phyloP scores from a whole-genome alignment of 2,113 vertebrate species.

The Halcyon malimbica region DNA sequence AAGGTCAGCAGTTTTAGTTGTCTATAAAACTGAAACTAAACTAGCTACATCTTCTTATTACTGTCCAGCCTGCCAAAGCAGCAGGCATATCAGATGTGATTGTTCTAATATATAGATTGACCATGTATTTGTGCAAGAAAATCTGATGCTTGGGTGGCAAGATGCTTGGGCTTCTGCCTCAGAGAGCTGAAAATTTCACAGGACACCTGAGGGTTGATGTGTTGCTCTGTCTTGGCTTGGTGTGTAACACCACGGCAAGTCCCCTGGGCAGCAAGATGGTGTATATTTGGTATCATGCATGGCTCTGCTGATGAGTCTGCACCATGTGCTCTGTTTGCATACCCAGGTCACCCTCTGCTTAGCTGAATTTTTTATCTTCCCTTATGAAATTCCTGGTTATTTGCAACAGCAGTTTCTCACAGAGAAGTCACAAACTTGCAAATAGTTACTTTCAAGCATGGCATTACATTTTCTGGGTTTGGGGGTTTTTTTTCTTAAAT shows the following conservation, averaged over 20 bases:
- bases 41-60: background rate
- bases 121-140: background rate
- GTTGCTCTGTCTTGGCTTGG: background rate
- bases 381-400: background rate
- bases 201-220: too few species aligned
- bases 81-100: background rate
- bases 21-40: background rate
- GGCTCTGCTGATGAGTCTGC: background rate
- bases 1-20: background rate
- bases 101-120: background rate
- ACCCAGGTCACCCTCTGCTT: background rate
- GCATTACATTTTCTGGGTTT: background rate
- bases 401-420: background rate
- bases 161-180: background rate
- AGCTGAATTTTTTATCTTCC: background rate
- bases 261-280: background rate
- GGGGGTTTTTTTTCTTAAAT: background rate
- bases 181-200: background rate
- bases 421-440: background rate
- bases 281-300: rapidly evolving
- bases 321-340: rapidly evolving
- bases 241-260: background rate
- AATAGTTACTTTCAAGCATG: background rate
- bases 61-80: background rate
- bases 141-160: background rate